phyloP scores from a whole-genome alignment of 2,113 vertebrate genomes.

The Mohoua ochrocephala region DNA sequence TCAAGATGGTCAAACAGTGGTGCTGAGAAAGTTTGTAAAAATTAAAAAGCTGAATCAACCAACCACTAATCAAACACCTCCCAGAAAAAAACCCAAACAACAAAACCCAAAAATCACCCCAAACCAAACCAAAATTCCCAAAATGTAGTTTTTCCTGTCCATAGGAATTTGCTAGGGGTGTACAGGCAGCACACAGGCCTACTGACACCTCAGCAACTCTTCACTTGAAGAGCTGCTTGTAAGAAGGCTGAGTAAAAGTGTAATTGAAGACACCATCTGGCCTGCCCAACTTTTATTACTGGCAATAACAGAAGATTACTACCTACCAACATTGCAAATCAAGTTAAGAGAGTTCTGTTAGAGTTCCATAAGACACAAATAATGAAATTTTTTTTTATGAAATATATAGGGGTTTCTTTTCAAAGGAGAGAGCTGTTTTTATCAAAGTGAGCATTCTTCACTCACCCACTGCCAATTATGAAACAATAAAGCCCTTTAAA shows the following conservation, averaged over 20 bases:
- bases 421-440: too few species aligned
- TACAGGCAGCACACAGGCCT: background rate
- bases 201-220: background rate
- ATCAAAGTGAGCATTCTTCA: too few species aligned
- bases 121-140: background rate
- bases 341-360: background rate
- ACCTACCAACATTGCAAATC: background rate
- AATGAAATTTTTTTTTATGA: background rate
- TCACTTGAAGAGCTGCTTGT: background rate
- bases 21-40: background rate
- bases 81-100: too few species aligned
- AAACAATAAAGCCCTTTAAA: background rate
- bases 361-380: background rate
- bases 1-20: background rate
- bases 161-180: background rate
- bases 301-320: slow-evolving; percentile 5
- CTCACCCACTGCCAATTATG: too few species aligned
- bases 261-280: background rate
- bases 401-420: background rate
- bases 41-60: background rate
- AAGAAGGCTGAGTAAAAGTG: background rate
- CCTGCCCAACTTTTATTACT: background rate
- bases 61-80: background rate
- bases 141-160: background rate
- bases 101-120: background rate